Conservation (phyloP, 2,113 vertebrate genomes). For the Gnathonemus longibarbis region DNA sequence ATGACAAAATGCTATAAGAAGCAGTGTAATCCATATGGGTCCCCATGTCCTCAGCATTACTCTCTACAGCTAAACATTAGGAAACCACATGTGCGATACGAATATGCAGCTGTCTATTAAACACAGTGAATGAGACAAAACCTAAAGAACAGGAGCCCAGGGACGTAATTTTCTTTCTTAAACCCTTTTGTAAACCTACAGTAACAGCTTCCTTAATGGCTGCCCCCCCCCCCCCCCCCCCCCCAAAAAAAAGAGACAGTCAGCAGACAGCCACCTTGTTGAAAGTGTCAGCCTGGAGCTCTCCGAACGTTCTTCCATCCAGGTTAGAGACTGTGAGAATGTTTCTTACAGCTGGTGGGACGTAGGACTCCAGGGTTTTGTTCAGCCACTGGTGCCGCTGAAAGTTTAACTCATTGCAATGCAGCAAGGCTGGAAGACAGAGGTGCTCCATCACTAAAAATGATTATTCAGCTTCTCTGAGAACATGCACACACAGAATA, state of each 20-base stretch:
- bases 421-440: slow-evolving; percentile 54
- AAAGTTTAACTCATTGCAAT: slow-evolving; percentile 63
- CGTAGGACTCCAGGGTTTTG: slow-evolving; percentile 63
- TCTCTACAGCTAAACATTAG: not conserved
- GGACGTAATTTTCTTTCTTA: not conserved
- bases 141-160: not conserved
- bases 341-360: slow-evolving; percentile 55
- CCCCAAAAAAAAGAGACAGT: slow-evolving; percentile 45
- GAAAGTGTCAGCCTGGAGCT: slow-evolving; percentile 54
- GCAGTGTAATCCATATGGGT: not conserved
- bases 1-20: not conserved
- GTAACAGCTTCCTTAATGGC: not conserved
- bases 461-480: too few species aligned
- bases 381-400: slow-evolving; percentile 54
- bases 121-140: not conserved
- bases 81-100: not conserved
- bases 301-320: slow-evolving; percentile 62
- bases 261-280: slow-evolving; percentile 58
- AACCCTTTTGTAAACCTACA: not conserved
- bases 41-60: not conserved
- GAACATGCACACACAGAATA: not conserved
- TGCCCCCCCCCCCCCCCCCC: not conserved
- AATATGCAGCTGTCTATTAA: not conserved
- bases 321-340: slow-evolving; percentile 59
- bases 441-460: not conserved